phyloP scores from a whole-genome alignment of 2,888 invertebrate species.

The Cactoblastis cactorum region DNA sequence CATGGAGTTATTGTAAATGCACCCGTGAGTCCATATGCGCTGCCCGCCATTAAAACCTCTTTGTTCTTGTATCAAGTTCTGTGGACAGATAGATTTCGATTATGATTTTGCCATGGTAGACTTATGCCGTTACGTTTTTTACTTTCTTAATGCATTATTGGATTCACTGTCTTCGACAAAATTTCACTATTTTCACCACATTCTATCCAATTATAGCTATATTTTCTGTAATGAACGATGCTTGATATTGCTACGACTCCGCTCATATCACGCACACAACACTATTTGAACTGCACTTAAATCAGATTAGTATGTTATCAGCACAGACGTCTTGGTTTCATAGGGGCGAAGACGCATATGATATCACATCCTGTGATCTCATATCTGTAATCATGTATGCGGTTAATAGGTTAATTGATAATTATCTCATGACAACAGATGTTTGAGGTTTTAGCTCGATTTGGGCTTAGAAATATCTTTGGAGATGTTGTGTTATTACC shows the following conservation, averaged over 20 bases:
- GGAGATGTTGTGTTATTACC: neutral
- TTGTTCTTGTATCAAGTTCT: conserved; percentile 39
- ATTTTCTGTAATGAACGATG: neutral
- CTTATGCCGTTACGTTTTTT: conserved; percentile 39
- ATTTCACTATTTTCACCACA: neutral
- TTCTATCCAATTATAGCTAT: neutral
- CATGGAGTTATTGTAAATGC: conserved; percentile 53
- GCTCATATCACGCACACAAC: conserved; percentile 22
- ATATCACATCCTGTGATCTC: conserved; percentile 67
- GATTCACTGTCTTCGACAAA: neutral
- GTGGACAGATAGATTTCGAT: conserved; percentile 37
- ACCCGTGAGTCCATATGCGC: conserved; percentile 46
- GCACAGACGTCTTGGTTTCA: conserved; percentile 49
- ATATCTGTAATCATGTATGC: conserved; percentile 35
- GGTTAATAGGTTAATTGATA: conserved; percentile 65
- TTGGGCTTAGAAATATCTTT: neutral
- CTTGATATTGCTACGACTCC: neutral
- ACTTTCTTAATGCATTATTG: conserved; percentile 19
- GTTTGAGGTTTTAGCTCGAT: conserved; percentile 8
- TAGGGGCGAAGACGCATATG: conserved; percentile 50
- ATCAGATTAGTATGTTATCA: conserved; percentile 47
- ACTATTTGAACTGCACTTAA: conserved; percentile 62
- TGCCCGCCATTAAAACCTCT: conserved; percentile 55
- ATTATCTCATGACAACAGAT: conserved; percentile 49
- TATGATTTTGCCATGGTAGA: conserved; percentile 50